Percentiles rank a stretch among this genome's conserved stretches.
Evolutionary conservation across 2,113 vertebrate species (phyloP).

Genomic region (Cyphomyrus discorhynchus): DNA sequence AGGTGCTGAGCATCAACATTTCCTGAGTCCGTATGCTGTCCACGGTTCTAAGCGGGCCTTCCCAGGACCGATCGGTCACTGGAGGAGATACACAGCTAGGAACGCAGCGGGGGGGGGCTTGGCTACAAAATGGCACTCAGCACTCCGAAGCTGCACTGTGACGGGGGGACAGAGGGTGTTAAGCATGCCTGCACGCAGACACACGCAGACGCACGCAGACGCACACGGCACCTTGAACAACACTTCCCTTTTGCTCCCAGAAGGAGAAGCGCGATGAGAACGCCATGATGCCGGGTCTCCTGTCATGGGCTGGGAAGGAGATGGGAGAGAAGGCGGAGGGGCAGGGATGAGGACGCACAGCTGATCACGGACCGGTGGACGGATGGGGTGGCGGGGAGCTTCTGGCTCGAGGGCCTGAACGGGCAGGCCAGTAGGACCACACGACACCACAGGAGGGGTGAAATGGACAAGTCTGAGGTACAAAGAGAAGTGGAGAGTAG

Average conservation of each 20-base stretch:
- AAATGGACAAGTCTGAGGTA: conserved; percentile 28
- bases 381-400: neutral
- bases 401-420: conserved; percentile 31
- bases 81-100: neutral
- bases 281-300: conserved; percentile 70
- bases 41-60: neutral
- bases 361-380: conserved; percentile 21
- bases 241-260: conserved; percentile 99
- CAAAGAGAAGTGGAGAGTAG: conserved; percentile 31
- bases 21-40: neutral
- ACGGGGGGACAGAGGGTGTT: neutral
- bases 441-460: conserved; percentile 29
- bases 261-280: conserved; percentile 97
- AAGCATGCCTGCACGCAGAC: neutral
- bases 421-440: conserved; percentile 26
- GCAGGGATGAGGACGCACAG: conserved; percentile 27
- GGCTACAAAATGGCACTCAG: neutral
- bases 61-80: neutral
- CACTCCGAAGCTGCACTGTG: neutral
- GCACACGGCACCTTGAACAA: conserved; percentile 44
- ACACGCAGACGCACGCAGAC: neutral
- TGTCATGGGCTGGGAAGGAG: conserved; percentile 61
- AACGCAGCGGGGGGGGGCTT: neutral
- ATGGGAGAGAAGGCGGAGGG: conserved; percentile 29
- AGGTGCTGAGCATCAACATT: neutral